Evolutionary conservation across 2,888 invertebrate genomes (phyloP).

Genomic region (Germaria angustata): DNA sequence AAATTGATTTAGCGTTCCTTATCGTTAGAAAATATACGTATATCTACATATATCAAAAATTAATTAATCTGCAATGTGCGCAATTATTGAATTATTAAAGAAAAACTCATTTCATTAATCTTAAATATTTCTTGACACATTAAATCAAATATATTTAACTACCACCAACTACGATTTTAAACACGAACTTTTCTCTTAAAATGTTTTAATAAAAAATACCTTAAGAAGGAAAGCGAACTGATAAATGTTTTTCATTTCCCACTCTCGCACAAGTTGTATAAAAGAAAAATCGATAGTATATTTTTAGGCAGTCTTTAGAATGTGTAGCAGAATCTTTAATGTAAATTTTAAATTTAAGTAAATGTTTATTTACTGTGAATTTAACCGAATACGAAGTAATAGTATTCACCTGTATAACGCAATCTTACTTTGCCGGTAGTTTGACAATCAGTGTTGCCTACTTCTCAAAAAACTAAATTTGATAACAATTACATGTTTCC

Average conservation of each 20-base stretch:
- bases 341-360: background rate
- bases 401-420: background rate
- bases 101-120: too few relatives aligned
- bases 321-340: too few relatives aligned
- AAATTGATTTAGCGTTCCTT: too few relatives aligned
- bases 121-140: too few relatives aligned
- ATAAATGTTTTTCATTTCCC: background rate
- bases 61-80: too few relatives aligned
- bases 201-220: background rate
- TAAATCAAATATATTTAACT: too few relatives aligned
- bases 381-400: background rate
- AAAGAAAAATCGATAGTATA: constrained; percentile 54
- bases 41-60: too few relatives aligned
- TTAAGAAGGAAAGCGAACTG: background rate
- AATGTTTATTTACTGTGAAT: background rate
- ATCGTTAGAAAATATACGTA: too few relatives aligned
- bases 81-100: too few relatives aligned
- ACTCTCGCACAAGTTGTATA: background rate
- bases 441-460: background rate
- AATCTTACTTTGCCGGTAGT: constrained; percentile 17
- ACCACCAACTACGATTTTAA: too few relatives aligned
- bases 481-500: too few relatives aligned
- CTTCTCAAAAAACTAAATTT: background rate
- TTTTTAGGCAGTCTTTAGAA: constrained; percentile 6
- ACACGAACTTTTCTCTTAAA: too few relatives aligned